phyloP scores from a whole-genome alignment of 2,113 vertebrate species.

The Abramis brama region DNA sequence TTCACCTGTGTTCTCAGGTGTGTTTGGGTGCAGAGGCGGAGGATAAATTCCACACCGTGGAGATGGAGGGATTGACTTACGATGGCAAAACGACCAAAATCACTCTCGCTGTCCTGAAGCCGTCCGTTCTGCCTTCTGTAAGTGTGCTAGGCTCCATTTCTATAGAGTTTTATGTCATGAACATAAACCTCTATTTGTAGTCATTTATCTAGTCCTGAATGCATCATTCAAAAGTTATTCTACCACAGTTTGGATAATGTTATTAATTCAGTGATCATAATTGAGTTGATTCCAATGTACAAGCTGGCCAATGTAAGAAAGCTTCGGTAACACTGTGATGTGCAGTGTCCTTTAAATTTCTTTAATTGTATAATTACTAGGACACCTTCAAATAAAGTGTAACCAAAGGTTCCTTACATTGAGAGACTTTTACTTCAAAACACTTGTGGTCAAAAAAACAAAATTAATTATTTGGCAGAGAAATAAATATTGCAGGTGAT shows the following conservation, averaged over 20 bases:
- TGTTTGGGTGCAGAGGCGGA: constrained; percentile 79
- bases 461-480: background rate
- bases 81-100: constrained; percentile 77
- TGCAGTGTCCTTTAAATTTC: background rate
- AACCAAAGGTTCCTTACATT: background rate
- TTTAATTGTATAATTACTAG: background rate
- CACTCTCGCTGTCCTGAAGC: constrained; percentile 76
- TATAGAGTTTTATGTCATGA: background rate
- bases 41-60: constrained; percentile 79
- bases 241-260: background rate
- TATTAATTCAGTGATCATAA: background rate
- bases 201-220: background rate
- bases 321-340: background rate
- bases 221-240: background rate
- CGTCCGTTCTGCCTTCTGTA: constrained; percentile 79
- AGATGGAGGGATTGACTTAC: constrained; percentile 77
- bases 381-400: background rate
- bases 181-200: background rate
- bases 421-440: background rate
- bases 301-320: no score
- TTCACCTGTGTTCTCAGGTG: constrained; percentile 66
- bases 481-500: background rate
- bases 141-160: constrained; percentile 56
- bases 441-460: background rate
- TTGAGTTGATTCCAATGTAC: background rate